Percentiles rank a stretch among this genome's conserved stretches.
Conservation (phyloP, 2,888 invertebrate species). For the Perizoma flavofasciatum region DNA sequence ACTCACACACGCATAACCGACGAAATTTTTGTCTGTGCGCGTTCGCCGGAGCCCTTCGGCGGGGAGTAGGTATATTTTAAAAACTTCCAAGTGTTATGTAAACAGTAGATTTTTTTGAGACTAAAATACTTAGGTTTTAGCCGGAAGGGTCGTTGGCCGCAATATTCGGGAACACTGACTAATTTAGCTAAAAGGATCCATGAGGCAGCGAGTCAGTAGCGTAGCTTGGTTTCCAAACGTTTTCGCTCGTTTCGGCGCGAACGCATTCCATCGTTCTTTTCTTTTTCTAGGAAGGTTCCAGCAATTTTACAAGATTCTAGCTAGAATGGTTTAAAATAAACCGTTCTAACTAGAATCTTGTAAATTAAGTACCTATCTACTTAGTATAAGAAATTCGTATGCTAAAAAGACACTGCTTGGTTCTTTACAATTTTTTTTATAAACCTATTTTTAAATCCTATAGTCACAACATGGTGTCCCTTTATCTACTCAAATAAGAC, state of each 20-base stretch:
- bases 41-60: conserved; percentile 68
- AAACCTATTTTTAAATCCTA: background rate
- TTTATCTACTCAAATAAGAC: conserved; percentile 18
- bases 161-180: conserved; percentile 82
- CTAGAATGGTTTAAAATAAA: too few species aligned
- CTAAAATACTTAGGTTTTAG: conserved; percentile 79
- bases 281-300: conserved; percentile 1
- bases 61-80: conserved; percentile 69
- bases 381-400: background rate
- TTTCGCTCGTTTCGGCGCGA: conserved; percentile 50
- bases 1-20: conserved; percentile 66
- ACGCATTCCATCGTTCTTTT: conserved; percentile 39
- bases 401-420: conserved; percentile 7
- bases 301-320: too few species aligned
- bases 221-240: conserved; percentile 55
- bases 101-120: conserved; percentile 71
- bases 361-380: background rate
- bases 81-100: conserved; percentile 78
- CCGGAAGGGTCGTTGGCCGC: conserved; percentile 73
- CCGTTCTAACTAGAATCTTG: conserved; percentile 5
- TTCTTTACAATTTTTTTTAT: background rate
- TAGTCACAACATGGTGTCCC: conserved; percentile 13
- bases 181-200: conserved; percentile 73
- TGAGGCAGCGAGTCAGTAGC: conserved; percentile 53
- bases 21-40: conserved; percentile 75